phyloP scores from a whole-genome alignment of 1,140 invertebrate genomes.

The Drosophila lini region DNA sequence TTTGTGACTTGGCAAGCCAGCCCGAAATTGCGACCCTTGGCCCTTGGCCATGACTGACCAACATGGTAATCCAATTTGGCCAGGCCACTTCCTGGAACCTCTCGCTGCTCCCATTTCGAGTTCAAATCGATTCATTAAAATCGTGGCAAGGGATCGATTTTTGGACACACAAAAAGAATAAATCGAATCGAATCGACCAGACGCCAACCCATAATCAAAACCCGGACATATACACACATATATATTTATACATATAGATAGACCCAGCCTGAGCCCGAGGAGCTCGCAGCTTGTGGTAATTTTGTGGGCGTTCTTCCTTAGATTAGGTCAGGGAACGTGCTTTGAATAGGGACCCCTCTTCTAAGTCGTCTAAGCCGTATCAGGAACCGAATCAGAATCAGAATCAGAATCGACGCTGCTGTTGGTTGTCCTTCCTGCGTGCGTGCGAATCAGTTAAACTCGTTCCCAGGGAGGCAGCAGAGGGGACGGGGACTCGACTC shows the following conservation, averaged over 20 bases:
- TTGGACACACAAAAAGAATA: constrained; percentile 34
- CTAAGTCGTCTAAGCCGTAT: constrained; percentile 71
- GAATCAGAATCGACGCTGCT: constrained; percentile 39
- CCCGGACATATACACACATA: constrained; percentile 20
- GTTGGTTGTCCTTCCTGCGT: constrained; percentile 53
- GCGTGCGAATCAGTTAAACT: constrained; percentile 76
- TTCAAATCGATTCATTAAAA: constrained; percentile 81
- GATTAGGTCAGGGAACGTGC: constrained; percentile 84
- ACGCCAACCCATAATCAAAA: constrained; percentile 55
- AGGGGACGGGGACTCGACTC: constrained; percentile 4
- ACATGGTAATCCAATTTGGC: constrained; percentile 77
- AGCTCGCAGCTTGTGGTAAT: constrained; percentile 83
- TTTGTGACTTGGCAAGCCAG: constrained; percentile 2
- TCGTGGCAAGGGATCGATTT: constrained; percentile 56
- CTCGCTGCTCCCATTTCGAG: constrained; percentile 55
- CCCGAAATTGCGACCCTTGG: constrained; percentile 21
- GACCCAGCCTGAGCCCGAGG: constrained; percentile 39
- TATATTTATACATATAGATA: neutral
- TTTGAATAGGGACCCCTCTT: constrained; percentile 65
- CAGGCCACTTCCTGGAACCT: constrained; percentile 61
- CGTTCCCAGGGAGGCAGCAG: neutral
- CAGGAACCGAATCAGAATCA: constrained; percentile 45
- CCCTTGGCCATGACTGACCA: constrained; percentile 36
- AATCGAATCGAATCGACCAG: constrained; percentile 43
- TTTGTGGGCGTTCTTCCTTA: constrained; percentile 83